Percentiles rank a stretch among this genome's conserved stretches.
phyloP scores from a whole-genome alignment of 2,888 invertebrate species.

The Leptinotarsa haldemani region DNA sequence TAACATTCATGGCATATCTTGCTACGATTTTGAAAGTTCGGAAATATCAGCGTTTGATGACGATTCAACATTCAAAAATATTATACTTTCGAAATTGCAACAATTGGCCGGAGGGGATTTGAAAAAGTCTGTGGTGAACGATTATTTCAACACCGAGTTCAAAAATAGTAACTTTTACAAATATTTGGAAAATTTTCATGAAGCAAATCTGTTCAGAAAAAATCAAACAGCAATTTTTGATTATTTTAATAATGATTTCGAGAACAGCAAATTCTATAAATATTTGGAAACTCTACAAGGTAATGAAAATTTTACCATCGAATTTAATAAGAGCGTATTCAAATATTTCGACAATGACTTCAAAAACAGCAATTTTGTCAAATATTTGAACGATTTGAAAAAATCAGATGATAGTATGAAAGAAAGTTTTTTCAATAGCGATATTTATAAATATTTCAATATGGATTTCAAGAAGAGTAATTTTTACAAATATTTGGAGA shows the following conservation, averaged over 20 bases:
- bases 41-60: background rate
- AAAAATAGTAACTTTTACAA: slow-evolving; percentile 35
- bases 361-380: slow-evolving; percentile 26
- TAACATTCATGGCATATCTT: slow-evolving; percentile 34
- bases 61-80: background rate
- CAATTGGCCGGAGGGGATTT: background rate
- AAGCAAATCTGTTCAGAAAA: slow-evolving; percentile 7
- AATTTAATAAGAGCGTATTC: slow-evolving; percentile 27
- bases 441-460: slow-evolving; percentile 31
- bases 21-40: slow-evolving; percentile 9
- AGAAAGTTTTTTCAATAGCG: slow-evolving; percentile 21
- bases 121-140: slow-evolving; percentile 20
- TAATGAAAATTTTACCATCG: slow-evolving; percentile 18
- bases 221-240: slow-evolving; percentile 23
- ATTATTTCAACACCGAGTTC: slow-evolving; percentile 37
- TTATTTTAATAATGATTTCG: slow-evolving; percentile 33
- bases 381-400: slow-evolving; percentile 26
- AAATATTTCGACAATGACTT: slow-evolving; percentile 30
- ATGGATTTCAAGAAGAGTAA: slow-evolving; percentile 23
- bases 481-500: slow-evolving; percentile 28
- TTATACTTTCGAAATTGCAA: slow-evolving; percentile 24
- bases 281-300: slow-evolving; percentile 26
- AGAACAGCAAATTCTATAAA: slow-evolving; percentile 32
- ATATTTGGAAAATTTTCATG: slow-evolving; percentile 30
- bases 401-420: background rate